phyloP scores from a whole-genome alignment of 2,888 invertebrate species.

The Sphaeridia pumilis region DNA sequence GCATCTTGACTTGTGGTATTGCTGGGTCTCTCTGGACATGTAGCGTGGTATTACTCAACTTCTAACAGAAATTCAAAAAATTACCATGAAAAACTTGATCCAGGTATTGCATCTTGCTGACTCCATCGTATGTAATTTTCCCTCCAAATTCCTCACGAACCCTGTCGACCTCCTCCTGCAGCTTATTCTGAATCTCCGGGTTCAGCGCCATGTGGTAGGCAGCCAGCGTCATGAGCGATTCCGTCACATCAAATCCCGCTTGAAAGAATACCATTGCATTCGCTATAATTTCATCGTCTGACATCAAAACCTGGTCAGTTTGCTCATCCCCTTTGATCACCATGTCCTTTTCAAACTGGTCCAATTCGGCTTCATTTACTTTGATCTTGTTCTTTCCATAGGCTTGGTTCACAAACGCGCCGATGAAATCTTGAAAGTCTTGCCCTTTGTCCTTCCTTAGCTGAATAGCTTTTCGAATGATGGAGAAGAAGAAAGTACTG shows the following conservation, averaged over 20 bases:
- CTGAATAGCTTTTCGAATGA: slow-evolving; percentile 17
- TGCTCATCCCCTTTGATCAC: neutral
- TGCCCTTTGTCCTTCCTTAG: slow-evolving; percentile 12
- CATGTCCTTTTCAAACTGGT: slow-evolving; percentile 1
- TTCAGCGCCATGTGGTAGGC: slow-evolving; percentile 6
- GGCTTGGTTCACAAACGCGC: slow-evolving; percentile 21
- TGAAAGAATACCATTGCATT: slow-evolving; percentile 7
- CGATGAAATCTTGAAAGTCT: slow-evolving; percentile 25
- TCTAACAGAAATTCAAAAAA: no score
- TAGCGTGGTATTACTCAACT: no score
- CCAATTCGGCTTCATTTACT: neutral
- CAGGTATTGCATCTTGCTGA: slow-evolving; percentile 8
- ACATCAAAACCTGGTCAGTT: no score
- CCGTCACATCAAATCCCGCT: slow-evolving; percentile 11
- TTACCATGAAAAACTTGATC: slow-evolving; percentile 12
- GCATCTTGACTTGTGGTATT: neutral
- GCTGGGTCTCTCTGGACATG: no score
- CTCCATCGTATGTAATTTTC: slow-evolving; percentile 6
- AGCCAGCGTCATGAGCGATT: neutral
- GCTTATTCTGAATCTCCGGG: slow-evolving; percentile 2
- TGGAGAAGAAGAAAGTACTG: slow-evolving; percentile 19
- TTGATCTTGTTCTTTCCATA: slow-evolving; percentile 11
- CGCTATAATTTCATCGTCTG: slow-evolving; percentile 7
- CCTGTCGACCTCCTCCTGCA: slow-evolving; percentile 3
- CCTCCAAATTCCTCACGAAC: slow-evolving; percentile 2